Evolutionary conservation across 2,113 vertebrate species (phyloP), one percentile per base, ranked within the genome.

Genomic region (Centrocercus urophasianus): DNA sequence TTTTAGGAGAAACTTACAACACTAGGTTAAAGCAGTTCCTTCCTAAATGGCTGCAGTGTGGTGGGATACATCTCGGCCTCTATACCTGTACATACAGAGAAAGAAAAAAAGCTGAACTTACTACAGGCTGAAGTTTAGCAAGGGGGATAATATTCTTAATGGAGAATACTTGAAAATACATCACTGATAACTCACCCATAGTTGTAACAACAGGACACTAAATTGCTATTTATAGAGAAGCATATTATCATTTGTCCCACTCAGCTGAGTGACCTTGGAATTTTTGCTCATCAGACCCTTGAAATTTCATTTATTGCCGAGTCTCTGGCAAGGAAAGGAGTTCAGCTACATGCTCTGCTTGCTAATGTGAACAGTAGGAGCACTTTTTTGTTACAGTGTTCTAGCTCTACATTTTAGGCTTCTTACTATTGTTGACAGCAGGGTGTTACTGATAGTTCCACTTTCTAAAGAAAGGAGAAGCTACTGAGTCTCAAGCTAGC

Each of bases 271-370:
- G n/a, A 93, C 88, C 94, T 96, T 94, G 86, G 80, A 69, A 90
- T 73, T 80, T 95, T 89, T 95, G 83, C 64, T 83, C 61, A 83
- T 72, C 60, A 88, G 83, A 90, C 72, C 81, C 57, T 91, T 95
- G 86, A 90, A 96, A 94, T 94, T 90, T 75, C 89, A 88, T 95
- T 96, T 92, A 65, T 91, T 30, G n/a, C 72, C 42, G 65, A 27
- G 30, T 89, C 43, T 83, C 71, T 83, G 64, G 69, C 81, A 88
- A 78, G 36, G 40, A 52, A 91, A 87, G 59, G 56, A 89, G 72
- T 36, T 42, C 42, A 57, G 72, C 38, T 93, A 81, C 82, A 77
- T 88, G 82, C 43, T 83, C 69, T 72, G 82, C 18, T 43, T 95
- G 64, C 65, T 89, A 83, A 96, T 86, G 50, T 0, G 4, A 70